Conservation (phyloP, 2,113 vertebrate genomes). For the Megaleporinus macrocephalus region DNA sequence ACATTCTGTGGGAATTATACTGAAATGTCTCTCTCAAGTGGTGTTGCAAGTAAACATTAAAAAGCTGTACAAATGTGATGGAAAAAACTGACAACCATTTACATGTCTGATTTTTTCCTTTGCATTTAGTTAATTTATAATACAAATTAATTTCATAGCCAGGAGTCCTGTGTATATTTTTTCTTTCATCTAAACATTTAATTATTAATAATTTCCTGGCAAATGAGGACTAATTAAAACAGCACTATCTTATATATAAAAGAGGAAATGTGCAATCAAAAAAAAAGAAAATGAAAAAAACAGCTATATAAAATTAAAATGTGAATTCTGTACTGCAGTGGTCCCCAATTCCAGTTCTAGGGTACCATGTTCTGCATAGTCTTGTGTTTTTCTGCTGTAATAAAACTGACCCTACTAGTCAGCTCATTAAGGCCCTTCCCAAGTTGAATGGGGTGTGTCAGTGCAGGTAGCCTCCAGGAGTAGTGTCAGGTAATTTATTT, state of each 20-base stretch:
- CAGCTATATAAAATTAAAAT: conserved; percentile 36
- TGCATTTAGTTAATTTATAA: conserved; percentile 11
- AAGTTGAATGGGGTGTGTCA: background rate
- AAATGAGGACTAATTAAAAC: conserved; percentile 1
- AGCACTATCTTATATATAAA: background rate
- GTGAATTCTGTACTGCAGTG: background rate
- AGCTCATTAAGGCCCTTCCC: background rate
- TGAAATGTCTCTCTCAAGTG: conserved; percentile 69
- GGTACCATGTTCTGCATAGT: background rate
- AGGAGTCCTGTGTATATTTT: conserved; percentile 48
- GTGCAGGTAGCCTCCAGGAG: background rate
- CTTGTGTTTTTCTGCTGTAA: background rate
- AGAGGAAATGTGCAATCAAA: conserved; percentile 50
- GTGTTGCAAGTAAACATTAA: conserved; percentile 53
- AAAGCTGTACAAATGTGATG: conserved; percentile 46
- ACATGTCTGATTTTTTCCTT: background rate
- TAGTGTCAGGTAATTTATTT: no score
- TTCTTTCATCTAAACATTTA: conserved; percentile 17
- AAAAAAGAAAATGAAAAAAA: conserved; percentile 2
- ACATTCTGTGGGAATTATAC: conserved; percentile 52
- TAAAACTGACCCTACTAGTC: background rate
- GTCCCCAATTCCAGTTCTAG: background rate
- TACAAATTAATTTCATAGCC: background rate
- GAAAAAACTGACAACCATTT: conserved; percentile 21
- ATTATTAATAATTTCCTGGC: background rate